Percentiles rank a stretch among this genome's conserved stretches.
phyloP scores from a whole-genome alignment of 2,797 vertebrate species.

The Limnodromus scolopaceus region DNA sequence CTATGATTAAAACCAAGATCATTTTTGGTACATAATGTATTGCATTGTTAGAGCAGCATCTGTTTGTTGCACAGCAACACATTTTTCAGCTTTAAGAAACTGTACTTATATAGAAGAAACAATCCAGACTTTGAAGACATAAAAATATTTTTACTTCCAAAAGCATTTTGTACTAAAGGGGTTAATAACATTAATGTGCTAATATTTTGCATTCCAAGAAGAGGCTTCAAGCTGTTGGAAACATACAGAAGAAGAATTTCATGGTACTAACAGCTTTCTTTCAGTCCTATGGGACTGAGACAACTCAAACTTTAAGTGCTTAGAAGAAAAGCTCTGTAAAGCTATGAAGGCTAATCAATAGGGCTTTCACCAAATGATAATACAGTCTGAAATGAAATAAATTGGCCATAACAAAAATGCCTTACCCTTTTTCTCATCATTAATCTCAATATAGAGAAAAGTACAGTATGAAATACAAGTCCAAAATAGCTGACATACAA shows the following conservation, averaged over 20 bases:
- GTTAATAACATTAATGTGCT: conserved; percentile 71
- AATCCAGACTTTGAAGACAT: conserved; percentile 60
- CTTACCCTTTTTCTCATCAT: conserved; percentile 34
- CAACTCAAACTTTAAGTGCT: conserved; percentile 70
- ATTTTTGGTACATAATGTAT: conserved; percentile 98
- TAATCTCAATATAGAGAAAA: conserved; percentile 47
- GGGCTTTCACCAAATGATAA: conserved; percentile 66
- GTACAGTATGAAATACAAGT: conserved; percentile 13
- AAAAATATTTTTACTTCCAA: conserved; percentile 70
- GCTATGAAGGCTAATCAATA: conserved; percentile 71
- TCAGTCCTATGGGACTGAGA: conserved; percentile 43
- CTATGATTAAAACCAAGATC: conserved; percentile 98
- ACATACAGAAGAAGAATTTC: conserved; percentile 65
- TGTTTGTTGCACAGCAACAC: conserved; percentile 97
- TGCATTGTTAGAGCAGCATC: conserved; percentile 97
- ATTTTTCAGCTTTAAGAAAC: conserved; percentile 98
- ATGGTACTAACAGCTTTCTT: conserved; percentile 60
- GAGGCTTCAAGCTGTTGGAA: conserved; percentile 55
- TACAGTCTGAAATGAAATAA: conserved; percentile 69
- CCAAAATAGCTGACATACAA: not conserved
- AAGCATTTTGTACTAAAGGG: conserved; percentile 59
- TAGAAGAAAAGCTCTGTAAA: conserved; percentile 62
- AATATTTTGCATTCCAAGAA: conserved; percentile 62
- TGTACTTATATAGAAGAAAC: conserved; percentile 91
- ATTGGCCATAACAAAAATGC: conserved; percentile 63